phyloP scores from a whole-genome alignment of 2,797 vertebrate genomes.

The Yasuhikotakia modesta region DNA sequence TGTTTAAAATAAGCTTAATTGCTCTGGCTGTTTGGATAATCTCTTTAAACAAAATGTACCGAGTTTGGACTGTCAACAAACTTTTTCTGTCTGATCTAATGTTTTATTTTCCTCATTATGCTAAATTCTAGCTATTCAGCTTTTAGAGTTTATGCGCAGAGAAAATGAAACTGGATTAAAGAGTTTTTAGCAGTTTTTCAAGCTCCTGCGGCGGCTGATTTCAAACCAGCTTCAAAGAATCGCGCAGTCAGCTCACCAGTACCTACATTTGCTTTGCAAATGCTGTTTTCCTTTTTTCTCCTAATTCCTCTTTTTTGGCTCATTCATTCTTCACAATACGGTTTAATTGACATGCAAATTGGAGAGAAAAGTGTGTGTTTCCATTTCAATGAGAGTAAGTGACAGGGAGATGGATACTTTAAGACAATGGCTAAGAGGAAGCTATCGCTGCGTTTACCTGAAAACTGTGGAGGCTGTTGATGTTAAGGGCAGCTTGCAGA shows the following conservation, averaged over 20 bases:
- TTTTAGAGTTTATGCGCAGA: slow-evolving; percentile 10
- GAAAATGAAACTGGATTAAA: slow-evolving; percentile 23
- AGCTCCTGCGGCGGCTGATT: slow-evolving; percentile 17
- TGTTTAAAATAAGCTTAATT: slow-evolving; percentile 12
- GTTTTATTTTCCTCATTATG: slow-evolving; percentile 3
- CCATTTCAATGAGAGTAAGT: not conserved
- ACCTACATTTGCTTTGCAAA: slow-evolving; percentile 23
- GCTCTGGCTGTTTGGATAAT: slow-evolving; percentile 21
- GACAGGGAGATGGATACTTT: not conserved
- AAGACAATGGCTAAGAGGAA: slow-evolving; percentile 5
- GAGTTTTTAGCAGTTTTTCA: slow-evolving; percentile 10
- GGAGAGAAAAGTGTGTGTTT: slow-evolving; percentile 7
- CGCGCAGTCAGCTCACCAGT: not conserved
- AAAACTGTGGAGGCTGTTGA: not conserved
- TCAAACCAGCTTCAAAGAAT: slow-evolving; percentile 29
- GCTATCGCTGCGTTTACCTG: slow-evolving; percentile 12
- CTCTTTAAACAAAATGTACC: not conserved
- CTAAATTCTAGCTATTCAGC: not conserved
- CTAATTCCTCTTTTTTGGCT: slow-evolving; percentile 12
- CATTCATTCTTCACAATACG: slow-evolving; percentile 17
- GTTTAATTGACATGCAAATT: slow-evolving; percentile 24
- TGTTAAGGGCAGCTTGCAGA: slow-evolving; percentile 3
- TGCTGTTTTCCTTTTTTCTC: slow-evolving; percentile 20
- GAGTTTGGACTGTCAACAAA: slow-evolving; percentile 7
- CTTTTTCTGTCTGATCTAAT: slow-evolving; percentile 7